Evolutionary conservation across 2,888 invertebrate species (phyloP).

Genomic region (Oeneis ivallda): DNA sequence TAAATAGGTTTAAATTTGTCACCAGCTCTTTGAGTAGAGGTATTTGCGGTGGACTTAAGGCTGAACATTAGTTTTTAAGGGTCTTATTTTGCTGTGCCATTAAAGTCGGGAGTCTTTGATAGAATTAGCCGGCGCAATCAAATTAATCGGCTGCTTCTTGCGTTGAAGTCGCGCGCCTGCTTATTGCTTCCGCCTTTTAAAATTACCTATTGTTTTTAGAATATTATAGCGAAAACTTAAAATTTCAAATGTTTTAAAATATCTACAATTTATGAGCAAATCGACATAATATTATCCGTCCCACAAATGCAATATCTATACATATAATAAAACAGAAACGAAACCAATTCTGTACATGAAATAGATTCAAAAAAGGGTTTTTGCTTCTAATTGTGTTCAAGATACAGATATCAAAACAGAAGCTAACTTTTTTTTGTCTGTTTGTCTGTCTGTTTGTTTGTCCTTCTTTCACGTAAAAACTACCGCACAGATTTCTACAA

Average conservation of each 20-base stretch:
- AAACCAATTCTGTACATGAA: too few species aligned
- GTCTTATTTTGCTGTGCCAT: constrained; percentile 79
- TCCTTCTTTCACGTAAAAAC: too few species aligned
- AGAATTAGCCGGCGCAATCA: constrained; percentile 76
- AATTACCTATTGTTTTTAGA: constrained; percentile 32
- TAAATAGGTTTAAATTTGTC: neutral
- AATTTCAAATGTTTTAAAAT: neutral
- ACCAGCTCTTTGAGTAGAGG: constrained; percentile 46
- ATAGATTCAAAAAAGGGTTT: too few species aligned
- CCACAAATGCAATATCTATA: too few species aligned
- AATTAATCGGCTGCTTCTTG: constrained; percentile 68
- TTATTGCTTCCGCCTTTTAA: constrained; percentile 37
- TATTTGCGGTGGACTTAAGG: constrained; percentile 79
- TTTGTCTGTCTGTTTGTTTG: too few species aligned
- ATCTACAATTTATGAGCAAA: too few species aligned
- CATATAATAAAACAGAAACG: too few species aligned
- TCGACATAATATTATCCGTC: too few species aligned
- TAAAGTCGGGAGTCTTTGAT: constrained; percentile 72
- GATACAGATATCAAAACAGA: too few species aligned
- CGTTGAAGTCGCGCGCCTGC: constrained; percentile 32
- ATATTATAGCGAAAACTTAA: neutral
- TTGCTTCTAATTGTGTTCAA: too few species aligned
- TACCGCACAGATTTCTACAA: too few species aligned
- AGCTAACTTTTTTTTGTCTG: too few species aligned
- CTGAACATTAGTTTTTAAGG: constrained; percentile 81